Percentiles rank a stretch among this genome's conserved stretches.
These are phyloP conservation scores for Agelas oroides DNA, from an alignment of 37 sponge, comb jelly and placozoan genomes.

Conservation along the genomic window DNA sequence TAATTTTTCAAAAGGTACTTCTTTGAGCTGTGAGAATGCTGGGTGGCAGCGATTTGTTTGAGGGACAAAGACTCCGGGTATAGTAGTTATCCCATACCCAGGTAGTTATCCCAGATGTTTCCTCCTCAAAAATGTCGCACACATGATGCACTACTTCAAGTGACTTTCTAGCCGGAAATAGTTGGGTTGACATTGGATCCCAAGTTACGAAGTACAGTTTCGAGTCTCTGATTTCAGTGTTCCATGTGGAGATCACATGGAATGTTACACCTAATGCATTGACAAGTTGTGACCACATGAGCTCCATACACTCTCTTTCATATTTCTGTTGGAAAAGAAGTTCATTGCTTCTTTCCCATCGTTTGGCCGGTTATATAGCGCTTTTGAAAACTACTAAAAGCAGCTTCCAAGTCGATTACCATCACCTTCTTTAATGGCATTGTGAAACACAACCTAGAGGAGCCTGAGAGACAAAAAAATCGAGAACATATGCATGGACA, in stretches of 20 bases:
- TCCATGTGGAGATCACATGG: constrained; percentile 70
- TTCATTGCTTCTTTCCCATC: constrained; percentile 3
- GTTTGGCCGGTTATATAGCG: background rate
- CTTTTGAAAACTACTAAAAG: constrained; percentile 39
- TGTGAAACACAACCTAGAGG: constrained; percentile 49
- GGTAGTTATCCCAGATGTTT: background rate
- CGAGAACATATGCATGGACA: too few species aligned
- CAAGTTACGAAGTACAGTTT: constrained; percentile 26
- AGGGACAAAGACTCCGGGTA: constrained; percentile 23
- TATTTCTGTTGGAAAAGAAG: constrained; percentile 36
- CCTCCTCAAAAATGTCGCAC: constrained; percentile 23
- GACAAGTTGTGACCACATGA: constrained; percentile 50
- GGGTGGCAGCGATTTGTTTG: background rate
- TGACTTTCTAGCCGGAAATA: constrained; percentile 22
- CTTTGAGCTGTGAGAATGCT: background rate
- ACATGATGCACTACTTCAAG: constrained; percentile 36
- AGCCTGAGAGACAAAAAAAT: background rate
- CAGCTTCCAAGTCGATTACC: constrained; percentile 56
- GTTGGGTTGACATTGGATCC: constrained; percentile 36
- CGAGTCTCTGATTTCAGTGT: constrained; percentile 46
- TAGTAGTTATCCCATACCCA: too few species aligned
- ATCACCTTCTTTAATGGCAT: constrained; percentile 56
- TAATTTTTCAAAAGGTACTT: background rate
- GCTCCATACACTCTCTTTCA: constrained; percentile 46
- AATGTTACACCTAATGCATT: constrained; percentile 52